Base-by-base conservation (phyloP, 2,888 invertebrate genomes). In the Monopis laevigella region DNA sequence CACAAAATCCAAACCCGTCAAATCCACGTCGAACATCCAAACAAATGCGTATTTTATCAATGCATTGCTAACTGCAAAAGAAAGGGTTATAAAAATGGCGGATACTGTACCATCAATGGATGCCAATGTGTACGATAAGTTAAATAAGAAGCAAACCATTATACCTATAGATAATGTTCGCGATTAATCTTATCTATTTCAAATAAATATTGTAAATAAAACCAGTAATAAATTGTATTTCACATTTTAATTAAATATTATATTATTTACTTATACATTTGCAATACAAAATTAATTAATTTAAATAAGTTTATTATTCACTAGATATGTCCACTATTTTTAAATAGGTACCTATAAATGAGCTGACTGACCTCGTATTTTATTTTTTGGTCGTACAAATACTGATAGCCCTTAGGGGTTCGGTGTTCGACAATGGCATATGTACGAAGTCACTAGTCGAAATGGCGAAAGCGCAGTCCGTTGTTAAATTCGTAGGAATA, bases 101-200 rank as follows among this genome's bases (percentile, higher is more conserved):
- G 71, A 0, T 55, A 56, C 43, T 73, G 73, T 45, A 68, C 67
- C 3, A 53, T 72, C 16, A 68, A 51, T 43, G 71, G 72, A 45
- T 73, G 73, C 35, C 59, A 59, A 40, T 72, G 71, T 49, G 30
- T 58, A n/a, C 45, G 53, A 46, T 62, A 54, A 19, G 16, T 3
- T 3, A 29, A 29, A 7, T 6, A 7, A 24, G 10, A 10, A 24
- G 10, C 6, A 10, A 7, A 7, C 6, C 10, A 7, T 24, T 24
- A 10, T 6, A 5, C 10, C 24, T 7, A 24, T 7, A 7, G 24
- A 24, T 7, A 24, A 24, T 24, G 24, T 24, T 6, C 6, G 10
- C 6, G 6, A 7, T 24, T 24, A 24, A 24, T 24, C 6, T 10
- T 10, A 7, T 7, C 24, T 24, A 7, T 7, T 10, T 10, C 6